Evolutionary conservation across 1,140 invertebrate genomes (phyloP).

Genomic region (Gonioctena quinquepunctata): DNA sequence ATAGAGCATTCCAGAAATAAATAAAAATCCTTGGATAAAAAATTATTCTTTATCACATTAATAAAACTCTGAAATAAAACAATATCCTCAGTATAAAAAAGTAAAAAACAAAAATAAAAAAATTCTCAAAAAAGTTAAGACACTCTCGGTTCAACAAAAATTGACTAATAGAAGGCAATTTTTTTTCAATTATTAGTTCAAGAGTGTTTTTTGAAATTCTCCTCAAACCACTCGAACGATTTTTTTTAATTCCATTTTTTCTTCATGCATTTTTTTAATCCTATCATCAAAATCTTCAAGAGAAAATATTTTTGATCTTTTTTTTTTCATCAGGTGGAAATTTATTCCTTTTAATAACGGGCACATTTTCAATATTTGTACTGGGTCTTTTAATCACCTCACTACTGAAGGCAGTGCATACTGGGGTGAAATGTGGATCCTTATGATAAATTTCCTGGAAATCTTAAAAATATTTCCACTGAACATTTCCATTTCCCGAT

Average conservation of each 20-base stretch:
- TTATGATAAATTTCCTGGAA: no score
- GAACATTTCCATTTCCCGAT: background rate
- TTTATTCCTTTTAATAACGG: background rate
- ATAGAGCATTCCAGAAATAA: no score
- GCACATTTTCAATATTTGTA: no score
- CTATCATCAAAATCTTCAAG: no score
- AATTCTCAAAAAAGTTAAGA: no score
- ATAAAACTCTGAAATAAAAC: no score
- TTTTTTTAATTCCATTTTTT: background rate
- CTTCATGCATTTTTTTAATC: background rate
- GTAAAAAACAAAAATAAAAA: no score
- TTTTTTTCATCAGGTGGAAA: constrained; percentile 1
- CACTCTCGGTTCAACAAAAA: no score
- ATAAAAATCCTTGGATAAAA: no score
- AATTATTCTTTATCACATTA: no score
- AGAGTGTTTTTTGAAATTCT: background rate
- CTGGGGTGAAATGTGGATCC: no score
- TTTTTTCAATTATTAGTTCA: background rate
- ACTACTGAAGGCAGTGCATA: background rate
- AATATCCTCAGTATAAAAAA: no score
- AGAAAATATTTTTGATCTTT: background rate
- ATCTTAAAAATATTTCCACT: background rate
- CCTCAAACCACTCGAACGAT: background rate
- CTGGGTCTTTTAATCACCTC: background rate
- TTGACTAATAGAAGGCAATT: background rate